Evolutionary conservation across 1,140 invertebrate genomes (phyloP), one percentile per base, ranked within the genome.

Genomic region (Limonius californicus): DNA sequence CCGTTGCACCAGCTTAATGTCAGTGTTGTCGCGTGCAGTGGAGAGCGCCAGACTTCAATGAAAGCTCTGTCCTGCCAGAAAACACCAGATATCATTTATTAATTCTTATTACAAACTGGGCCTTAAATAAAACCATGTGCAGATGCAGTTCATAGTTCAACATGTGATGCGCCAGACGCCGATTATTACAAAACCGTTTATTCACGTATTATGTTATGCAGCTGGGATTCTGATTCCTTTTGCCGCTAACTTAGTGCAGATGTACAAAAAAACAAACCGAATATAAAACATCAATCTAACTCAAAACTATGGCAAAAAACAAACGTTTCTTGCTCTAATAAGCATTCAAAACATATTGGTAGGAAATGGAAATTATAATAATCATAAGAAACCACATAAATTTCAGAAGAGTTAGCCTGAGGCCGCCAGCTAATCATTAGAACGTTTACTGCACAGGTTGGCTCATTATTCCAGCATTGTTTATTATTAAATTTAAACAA

Each of bases 61-160:
- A 21, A 50, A 19, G 20, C 20, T 19, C 45, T 50, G 45, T 50
- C 20, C 16, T 50, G 16, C 20, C 16, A 50, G 20, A 50, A 50
- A 50, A 50, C 45, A 21, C 45, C 45, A 50, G 45, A 50, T 50
- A 50, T 50, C 45, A 50, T 50, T 50, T 50, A 50, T 50, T 50
- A 50, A 50, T 50, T 50, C 45, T 50, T 18, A 50, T 50, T 50
- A 50, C 45, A 14, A 21, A 18, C 16, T 50, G 7, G n/a, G 45
- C 19, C 14, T 50, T 50, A 50, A 50, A 50, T 50, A 50, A 50
- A 50, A 50, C 45, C 45, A 50, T 50, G 16, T 50, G 45, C 45
- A 50, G 45, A 50, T 50, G 45, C 45, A 50, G 45, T 50, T 50
- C 45, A 50, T 50, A 50, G 45, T 50, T 50, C 45, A 50, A 50